These are phyloP conservation scores for Catharus bicknelli DNA, from an alignment of 2,113 vertebrate genomes.

Conservation along the genomic window DNA sequence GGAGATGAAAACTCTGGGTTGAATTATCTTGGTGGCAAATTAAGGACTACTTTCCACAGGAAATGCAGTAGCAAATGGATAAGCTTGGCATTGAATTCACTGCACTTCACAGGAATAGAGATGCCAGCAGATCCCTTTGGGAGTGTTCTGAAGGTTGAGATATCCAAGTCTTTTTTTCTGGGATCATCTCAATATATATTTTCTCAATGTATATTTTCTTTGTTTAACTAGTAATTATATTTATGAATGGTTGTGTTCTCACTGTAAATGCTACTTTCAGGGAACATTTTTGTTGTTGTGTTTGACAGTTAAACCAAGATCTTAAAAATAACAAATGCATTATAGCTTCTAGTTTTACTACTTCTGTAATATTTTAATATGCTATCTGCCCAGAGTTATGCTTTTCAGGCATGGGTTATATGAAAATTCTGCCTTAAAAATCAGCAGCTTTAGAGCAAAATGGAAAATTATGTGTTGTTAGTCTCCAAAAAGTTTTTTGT, in stretches of 20 bases:
- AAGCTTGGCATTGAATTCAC: not conserved
- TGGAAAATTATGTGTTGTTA: not conserved
- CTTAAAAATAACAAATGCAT: not conserved
- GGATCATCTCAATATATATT: not conserved
- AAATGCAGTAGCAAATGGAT: not conserved
- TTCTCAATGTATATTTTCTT: not conserved
- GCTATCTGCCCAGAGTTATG: not conserved
- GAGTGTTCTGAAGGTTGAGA: not conserved
- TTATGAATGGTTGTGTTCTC: not conserved
- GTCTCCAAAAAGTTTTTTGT: not conserved
- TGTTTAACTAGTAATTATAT: not conserved
- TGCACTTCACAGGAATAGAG: not conserved
- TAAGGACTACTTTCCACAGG: not conserved
- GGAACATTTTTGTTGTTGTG: not conserved
- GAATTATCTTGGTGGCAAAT: not conserved
- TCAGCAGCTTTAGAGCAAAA: not conserved
- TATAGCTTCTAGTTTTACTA: not conserved
- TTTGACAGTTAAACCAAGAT: constrained; percentile 17
- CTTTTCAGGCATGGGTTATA: not conserved
- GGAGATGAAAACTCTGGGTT: not conserved
- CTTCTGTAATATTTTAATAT: not conserved
- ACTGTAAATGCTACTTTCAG: not conserved
- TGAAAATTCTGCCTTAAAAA: constrained; percentile 37
- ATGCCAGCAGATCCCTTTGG: not conserved
- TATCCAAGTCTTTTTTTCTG: not conserved